phyloP scores from a whole-genome alignment of 2,888 invertebrate species.

The Biston betularia region DNA sequence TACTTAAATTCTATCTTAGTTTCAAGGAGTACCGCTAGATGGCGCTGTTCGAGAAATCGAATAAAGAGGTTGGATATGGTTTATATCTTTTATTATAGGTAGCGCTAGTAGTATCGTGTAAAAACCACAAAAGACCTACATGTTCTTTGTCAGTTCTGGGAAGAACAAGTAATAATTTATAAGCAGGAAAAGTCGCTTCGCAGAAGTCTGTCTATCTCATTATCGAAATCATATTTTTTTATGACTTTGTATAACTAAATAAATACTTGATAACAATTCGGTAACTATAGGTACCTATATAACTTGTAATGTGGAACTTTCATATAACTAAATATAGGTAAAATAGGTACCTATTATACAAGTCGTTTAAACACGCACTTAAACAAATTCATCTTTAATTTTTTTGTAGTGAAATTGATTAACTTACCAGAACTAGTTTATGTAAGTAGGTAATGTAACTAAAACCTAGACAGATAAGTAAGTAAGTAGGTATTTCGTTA shows the following conservation, averaged over 20 bases:
- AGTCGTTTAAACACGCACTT: too few relatives aligned
- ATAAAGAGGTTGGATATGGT: conserved; percentile 2
- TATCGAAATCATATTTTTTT: conserved; percentile 3
- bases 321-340: too few relatives aligned
- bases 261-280: neutral
- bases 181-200: conserved; percentile 14
- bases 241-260: neutral
- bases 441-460: too few relatives aligned
- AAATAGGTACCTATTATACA: too few relatives aligned
- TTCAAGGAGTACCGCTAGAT: conserved; percentile 40
- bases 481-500: too few relatives aligned
- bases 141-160: conserved; percentile 4
- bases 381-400: too few relatives aligned
- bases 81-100: conserved; percentile 38
- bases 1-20: neutral
- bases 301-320: too few relatives aligned
- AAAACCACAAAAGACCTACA: neutral
- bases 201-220: conserved; percentile 5
- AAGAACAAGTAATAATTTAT: conserved; percentile 4
- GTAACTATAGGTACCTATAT: neutral
- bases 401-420: too few relatives aligned
- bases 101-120: conserved; percentile 40
- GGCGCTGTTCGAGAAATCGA: conserved; percentile 44
- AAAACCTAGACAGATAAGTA: too few relatives aligned
- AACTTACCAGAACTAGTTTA: too few relatives aligned